Evolutionary conservation across 2,888 invertebrate species (phyloP), one percentile per base, ranked within the genome.

Genomic region (Drosophila melanosoma): DNA sequence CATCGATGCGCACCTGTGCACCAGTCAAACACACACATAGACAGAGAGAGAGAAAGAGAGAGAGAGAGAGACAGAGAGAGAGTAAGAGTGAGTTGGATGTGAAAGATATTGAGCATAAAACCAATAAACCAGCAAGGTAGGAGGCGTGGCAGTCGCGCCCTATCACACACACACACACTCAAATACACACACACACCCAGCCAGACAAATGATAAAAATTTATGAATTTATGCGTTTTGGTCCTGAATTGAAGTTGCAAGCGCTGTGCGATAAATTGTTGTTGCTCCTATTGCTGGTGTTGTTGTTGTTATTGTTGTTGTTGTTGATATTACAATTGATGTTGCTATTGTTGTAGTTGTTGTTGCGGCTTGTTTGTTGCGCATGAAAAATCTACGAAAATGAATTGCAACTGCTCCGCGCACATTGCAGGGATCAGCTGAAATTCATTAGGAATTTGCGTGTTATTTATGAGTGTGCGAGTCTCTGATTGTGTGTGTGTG

Each of bases 1-100:
- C 97, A 92, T 98, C 97, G 75, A 98, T 97, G 70, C 96, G 95
- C 49, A 96, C 94, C 94, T 94, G 89, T 87, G 91, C 84, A 74
- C 42, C 72, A 61, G 53, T 69, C 52, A 23, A 29, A 40, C 74
- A 45, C 33, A 52, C n/a, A 20, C 20, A 17, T 40, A 38, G 38
- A 23, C 20, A 35, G 11, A 54, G 26, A 58, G n/a, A 52, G 53
- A 65, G 42, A 61, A 53, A 70, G 52, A 20, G 12, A 15, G 12
- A 26, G 12, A 45, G 15, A 66, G 52, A 62, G 29, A 52, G 40
- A 17, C 52, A 29, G 35, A 29, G 59, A 38, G 12, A 62, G 3
- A 32, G 51, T n/a, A 33, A 29, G 49, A 42, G 40, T 33, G 48
- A 45, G 56, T 53, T 54, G 66, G 53, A 59, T 74, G 66, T 64